Base-by-base conservation (phyloP, 2,797 vertebrate species). In the Otus scops region DNA sequence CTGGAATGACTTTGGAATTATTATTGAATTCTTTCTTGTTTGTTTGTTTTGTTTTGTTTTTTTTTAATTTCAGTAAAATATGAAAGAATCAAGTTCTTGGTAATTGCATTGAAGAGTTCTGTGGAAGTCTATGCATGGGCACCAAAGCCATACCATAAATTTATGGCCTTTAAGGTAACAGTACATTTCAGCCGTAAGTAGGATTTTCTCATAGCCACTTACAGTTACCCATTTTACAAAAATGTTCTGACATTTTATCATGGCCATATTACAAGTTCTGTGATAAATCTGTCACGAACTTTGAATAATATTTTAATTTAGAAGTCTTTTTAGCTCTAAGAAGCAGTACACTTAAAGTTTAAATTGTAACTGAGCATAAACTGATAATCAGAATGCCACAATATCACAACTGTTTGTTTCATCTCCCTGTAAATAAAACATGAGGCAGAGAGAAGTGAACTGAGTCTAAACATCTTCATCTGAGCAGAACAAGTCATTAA, bases 71-170 rank as follows among this genome's bases (percentile, higher is more conserved):
- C 94, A 99, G 99, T 99, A 97, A 99, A 99, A 98, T 99, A 99
- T 45, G 99, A 99, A 97, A 98, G 99, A 97, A 99, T 99, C 97
- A 99, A 99, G 92, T 99, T 99, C 97, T 97, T 99, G 96, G 99
- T 99, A 89, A 98, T 99, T 97, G 99, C 99, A 61, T 98, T 99
- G 98, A 99, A 99, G 98, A 99, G 98, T 97, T 99, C 99, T 63
- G 99, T 99, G 96, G 99, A 99, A 98, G 99, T 99, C 76, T 99
- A 99, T 93, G 99, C 99, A 16, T 99, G 99, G 99, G 99, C 99
- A 78, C 99, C 99, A 56, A 99, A 99, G 97, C 99, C 99, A 82
- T 99, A 99, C 96, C 99, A 99, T 97, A 99, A 99, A 95, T 99
- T 99, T 94, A 99, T 99, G 99, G 99, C 99, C 97, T 99, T 99